Percentiles rank a stretch among this genome's conserved stretches.
phyloP scores from a whole-genome alignment of 1,140 invertebrate species.

The Leptinotarsa undecemlineata region DNA sequence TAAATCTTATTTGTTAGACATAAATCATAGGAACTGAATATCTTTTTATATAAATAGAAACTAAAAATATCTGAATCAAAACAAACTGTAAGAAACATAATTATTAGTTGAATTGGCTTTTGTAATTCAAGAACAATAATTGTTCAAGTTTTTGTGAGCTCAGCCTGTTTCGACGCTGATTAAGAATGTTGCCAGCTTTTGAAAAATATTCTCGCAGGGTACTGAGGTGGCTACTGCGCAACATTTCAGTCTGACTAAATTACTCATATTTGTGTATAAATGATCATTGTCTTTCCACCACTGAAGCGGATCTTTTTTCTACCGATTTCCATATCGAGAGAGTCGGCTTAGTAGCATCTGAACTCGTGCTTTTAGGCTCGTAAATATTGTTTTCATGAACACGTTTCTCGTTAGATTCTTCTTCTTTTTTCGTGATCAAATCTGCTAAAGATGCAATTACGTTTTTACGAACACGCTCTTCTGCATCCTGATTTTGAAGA shows the following conservation, averaged over 20 bases:
- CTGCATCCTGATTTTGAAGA: not conserved
- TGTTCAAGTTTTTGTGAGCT: slow-evolving; percentile 13
- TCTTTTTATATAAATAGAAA: not conserved
- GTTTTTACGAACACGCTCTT: slow-evolving; percentile 13
- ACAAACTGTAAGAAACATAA: not conserved
- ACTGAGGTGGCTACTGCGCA: not conserved
- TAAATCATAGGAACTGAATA: not conserved
- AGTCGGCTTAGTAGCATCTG: not conserved
- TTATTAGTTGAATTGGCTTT: not conserved
- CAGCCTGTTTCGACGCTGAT: not conserved
- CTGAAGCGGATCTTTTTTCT: not conserved
- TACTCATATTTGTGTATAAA: not conserved
- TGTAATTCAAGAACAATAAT: slow-evolving; percentile 19
- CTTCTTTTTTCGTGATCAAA: slow-evolving; percentile 27
- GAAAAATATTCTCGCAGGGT: slow-evolving; percentile 12
- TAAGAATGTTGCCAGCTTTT: slow-evolving; percentile 11
- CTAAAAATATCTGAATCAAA: not conserved
- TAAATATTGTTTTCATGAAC: slow-evolving; percentile 13
- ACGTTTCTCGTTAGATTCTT: not conserved
- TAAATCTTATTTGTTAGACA: not conserved
- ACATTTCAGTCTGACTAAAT: slow-evolving; percentile 7
- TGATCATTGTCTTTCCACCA: not conserved
- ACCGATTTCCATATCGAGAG: slow-evolving; percentile 8
- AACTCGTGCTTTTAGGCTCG: not conserved
- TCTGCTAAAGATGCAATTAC: slow-evolving; percentile 28